Evolutionary conservation across 1,140 invertebrate genomes (phyloP).

Genomic region (Parapsyche elsis): DNA sequence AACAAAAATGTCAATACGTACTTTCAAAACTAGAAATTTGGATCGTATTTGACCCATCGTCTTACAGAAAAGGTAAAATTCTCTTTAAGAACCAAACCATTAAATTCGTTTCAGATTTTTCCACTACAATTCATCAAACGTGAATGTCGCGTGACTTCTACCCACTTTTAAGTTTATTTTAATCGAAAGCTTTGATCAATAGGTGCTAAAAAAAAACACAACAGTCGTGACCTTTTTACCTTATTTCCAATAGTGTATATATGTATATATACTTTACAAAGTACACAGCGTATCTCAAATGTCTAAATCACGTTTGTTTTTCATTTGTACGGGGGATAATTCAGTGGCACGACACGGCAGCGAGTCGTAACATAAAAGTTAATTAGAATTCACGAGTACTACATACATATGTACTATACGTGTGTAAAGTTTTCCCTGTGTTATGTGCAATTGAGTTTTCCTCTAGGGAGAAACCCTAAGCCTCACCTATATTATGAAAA

Average conservation of each 20-base stretch:
- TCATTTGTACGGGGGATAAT: not conserved
- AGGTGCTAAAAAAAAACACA: no score
- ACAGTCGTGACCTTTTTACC: slow-evolving; percentile 27
- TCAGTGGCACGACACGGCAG: not conserved
- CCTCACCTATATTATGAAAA: not conserved
- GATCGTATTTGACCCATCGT: no score
- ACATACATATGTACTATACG: not conserved
- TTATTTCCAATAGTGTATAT: not conserved
- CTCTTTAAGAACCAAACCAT: no score
- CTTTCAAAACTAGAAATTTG: no score
- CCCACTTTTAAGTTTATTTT: slow-evolving; percentile 5
- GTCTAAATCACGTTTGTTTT: not conserved
- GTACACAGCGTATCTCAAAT: no score
- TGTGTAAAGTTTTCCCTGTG: not conserved
- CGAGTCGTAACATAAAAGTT: not conserved
- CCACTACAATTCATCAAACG: no score
- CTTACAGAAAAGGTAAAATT: no score
- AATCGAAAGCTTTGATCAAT: slow-evolving; percentile 10
- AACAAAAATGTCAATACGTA: no score
- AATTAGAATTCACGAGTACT: slow-evolving; percentile 9
- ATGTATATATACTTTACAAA: not conserved
- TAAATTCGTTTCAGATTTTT: no score
- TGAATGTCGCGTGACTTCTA: slow-evolving; percentile 14
- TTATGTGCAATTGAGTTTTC: not conserved
- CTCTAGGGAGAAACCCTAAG: not conserved